A percentile compares a stretch with the other conserved stretches of the same genome.
Conservation (phyloP, 2,797 vertebrate species). For the Crocidura indochinensis region DNA sequence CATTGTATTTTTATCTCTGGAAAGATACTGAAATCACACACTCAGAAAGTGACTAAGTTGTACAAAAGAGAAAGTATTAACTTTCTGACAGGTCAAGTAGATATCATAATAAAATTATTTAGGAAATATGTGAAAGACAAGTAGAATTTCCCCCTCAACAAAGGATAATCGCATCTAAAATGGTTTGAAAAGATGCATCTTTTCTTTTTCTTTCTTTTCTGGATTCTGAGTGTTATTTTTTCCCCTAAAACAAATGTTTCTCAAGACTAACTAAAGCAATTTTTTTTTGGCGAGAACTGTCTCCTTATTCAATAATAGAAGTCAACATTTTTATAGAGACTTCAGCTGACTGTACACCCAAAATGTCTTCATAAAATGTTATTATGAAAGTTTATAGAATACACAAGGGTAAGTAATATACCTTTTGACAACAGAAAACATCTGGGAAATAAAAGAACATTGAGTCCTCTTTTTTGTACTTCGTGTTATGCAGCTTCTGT, state of each 20-base stretch:
- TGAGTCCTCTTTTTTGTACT: neutral
- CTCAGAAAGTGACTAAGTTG: neutral
- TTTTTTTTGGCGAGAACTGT: constrained; percentile 15
- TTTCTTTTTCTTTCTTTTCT: neutral
- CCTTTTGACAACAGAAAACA: neutral
- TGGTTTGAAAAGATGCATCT: constrained; percentile 14
- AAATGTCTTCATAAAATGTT: constrained; percentile 46
- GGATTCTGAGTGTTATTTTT: neutral
- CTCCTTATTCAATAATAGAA: constrained; percentile 19
- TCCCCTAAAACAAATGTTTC: constrained; percentile 14
- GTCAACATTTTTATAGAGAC: constrained; percentile 15
- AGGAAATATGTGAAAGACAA: neutral
- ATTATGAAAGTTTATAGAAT: constrained; percentile 35
- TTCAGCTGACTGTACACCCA: neutral
- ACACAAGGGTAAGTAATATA: neutral
- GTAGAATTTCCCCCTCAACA: neutral
- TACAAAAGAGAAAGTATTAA: neutral
- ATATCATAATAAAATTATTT: neutral
- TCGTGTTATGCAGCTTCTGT: constrained; percentile 2
- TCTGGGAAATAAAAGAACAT: neutral
- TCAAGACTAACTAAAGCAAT: constrained; percentile 18
- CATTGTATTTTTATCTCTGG: neutral
- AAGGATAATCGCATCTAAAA: neutral
- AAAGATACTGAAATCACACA: neutral
- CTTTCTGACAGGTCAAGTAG: neutral